Conservation (phyloP, 1,140 invertebrate species). For the Sitobion miscanthi region DNA sequence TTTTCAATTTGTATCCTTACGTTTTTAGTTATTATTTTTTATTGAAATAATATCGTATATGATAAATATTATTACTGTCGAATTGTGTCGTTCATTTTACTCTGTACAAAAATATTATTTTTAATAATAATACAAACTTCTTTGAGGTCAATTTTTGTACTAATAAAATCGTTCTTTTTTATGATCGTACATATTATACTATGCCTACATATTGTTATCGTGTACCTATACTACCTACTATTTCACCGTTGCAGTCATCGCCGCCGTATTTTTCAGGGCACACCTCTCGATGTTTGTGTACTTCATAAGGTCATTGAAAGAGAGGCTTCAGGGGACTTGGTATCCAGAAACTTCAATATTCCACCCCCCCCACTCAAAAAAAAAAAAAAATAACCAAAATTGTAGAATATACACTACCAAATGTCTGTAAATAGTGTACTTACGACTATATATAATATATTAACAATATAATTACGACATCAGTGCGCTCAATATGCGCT, state of each 20-base stretch:
- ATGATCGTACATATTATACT: slow-evolving; percentile 11
- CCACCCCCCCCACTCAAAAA: no score
- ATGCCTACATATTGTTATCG: neutral
- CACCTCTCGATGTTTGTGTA: neutral
- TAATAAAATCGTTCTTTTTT: slow-evolving; percentile 55
- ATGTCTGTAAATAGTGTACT: no score
- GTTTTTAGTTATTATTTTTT: slow-evolving; percentile 51
- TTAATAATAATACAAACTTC: slow-evolving; percentile 56
- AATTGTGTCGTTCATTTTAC: slow-evolving; percentile 54
- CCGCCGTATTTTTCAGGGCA: neutral
- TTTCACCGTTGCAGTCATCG: neutral
- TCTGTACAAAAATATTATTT: slow-evolving; percentile 57
- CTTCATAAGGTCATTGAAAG: neutral
- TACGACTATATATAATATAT: no score
- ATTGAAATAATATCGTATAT: neutral
- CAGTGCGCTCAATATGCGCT: no score
- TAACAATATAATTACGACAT: no score
- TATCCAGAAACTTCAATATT: neutral
- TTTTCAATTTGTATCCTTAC: slow-evolving; percentile 48
- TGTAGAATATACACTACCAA: no score
- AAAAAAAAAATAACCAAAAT: no score
- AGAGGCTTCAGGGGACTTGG: neutral
- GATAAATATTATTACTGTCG: slow-evolving; percentile 21
- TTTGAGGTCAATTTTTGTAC: slow-evolving; percentile 57
- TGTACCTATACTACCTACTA: neutral